Base-by-base conservation (phyloP, 2,888 invertebrate species). In the Cephus nigrinus region DNA sequence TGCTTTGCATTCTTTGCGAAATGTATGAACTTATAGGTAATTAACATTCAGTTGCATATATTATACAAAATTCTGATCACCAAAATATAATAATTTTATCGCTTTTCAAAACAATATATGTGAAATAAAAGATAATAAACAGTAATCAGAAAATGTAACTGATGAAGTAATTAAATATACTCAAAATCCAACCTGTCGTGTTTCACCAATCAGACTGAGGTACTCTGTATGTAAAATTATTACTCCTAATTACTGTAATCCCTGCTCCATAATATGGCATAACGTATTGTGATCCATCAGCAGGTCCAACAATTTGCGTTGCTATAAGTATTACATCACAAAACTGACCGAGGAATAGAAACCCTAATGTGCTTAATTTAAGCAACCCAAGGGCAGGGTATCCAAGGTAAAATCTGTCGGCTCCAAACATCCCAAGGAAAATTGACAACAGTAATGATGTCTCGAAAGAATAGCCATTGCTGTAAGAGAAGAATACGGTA, bases 371-470 rank as follows among this genome's bases (percentile, higher is more conserved):
- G 89, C 98, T 98, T 82, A 99, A 94, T 92, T 99, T 99, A 35
- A 98, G 95, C 80, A 99, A 92, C 0, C 99, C 99, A 83, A 99
- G 95, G 1, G 98, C 99, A 76, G 98, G 98, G 91, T 99, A 99
- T 36, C 99, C 99, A n/a, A 99, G 93, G 90, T 99, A 99, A 92
- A 99, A 99, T 80, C 99, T 93, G 91, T 99, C 99, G 34, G 97
- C 94, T 31, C 99, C 99, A 93, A 99, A 98, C 97, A 99, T 98
- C 36, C 99, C 99, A 78, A 99, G 93, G 91, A 99, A 99, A 75
- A 99, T 96, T 0, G 99, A 99, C 5, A 99, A 93, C 68, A 99
- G 92, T 73, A 99, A 92, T 0, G 99, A 96, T 76, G 97, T 97
- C 90, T 98, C 98, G 89, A 98, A 95, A 3, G 96, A 96, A 90